Evolutionary conservation across 2,888 invertebrate genomes (phyloP), one percentile per base, ranked within the genome.

Genomic region (Temnothorax unifasciatus): DNA sequence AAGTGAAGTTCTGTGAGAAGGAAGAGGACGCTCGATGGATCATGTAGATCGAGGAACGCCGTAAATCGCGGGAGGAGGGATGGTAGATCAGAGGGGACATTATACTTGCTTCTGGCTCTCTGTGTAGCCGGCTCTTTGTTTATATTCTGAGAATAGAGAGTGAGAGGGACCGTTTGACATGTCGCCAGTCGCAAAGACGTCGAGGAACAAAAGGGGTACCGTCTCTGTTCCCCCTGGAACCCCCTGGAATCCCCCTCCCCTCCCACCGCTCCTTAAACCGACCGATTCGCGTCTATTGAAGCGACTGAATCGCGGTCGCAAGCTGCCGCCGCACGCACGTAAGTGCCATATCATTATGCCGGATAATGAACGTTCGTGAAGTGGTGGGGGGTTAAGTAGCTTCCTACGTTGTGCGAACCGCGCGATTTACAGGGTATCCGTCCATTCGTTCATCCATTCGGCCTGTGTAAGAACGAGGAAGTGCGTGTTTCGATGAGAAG

Each of bases 271-370:
- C 54, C 69, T 41, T 47, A 15, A 59, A 41, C 87, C 54, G 61
- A 9, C 76, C 50, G 84, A 85, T 86, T 87, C 86, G 85, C 83
- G 74, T 68, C 84, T 88, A 88, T 90, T 89, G 87, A 88, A 89
- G 86, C 68, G 79, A 79, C 84, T 75, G 64, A 54, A 85, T 83
- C 84, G 69, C 83, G 79, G 54, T 73, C 85, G 84, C 89, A 89
- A 90, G 88, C 90, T 88, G 89, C 90, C 82, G 89, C 90, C 82
- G 83, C 87, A 87, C 86, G 87, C 85, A 76, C 88, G 74, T 89
- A 91, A 91, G 91, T 91, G 90, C 91, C 91, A 68, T 91, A 90
- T 90, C 91, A 89, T 91, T 90, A 91, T 89, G 88, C 75, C 47
- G 88, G 87, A 91, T 90, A 91, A 91, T 91, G 86, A 91, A 90